These are phyloP conservation scores for Leucophora obtusa DNA, from an alignment of 2,888 invertebrate species.

Conservation along the genomic window DNA sequence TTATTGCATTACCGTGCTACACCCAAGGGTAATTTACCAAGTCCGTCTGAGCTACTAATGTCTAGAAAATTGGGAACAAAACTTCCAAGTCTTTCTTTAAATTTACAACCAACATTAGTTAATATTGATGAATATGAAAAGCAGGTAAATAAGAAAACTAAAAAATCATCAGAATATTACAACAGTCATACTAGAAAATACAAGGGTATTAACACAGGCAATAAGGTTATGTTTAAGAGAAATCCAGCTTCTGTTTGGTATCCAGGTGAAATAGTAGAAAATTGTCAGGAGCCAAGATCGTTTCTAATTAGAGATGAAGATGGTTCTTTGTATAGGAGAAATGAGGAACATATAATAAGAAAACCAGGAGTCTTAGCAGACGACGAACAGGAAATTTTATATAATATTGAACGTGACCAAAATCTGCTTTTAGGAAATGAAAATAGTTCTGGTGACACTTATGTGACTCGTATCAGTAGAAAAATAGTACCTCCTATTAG, in stretches of 20 bases:
- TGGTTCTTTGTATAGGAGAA: no score
- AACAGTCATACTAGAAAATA: conserved; percentile 2
- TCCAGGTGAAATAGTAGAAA: no score
- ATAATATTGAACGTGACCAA: no score
- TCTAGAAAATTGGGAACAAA: conserved; percentile 15
- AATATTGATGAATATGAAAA: conserved; percentile 9
- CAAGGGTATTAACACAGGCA: no score
- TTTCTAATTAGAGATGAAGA: no score
- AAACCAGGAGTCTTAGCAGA: no score
- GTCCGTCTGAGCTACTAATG: no score
- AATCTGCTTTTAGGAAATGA: no score
- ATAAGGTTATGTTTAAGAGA: conserved; percentile 14
- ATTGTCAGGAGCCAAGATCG: conserved; percentile 42
- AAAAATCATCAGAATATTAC: conserved; percentile 26
- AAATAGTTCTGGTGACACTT: conserved; percentile 8
- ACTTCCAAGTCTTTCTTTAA: conserved; percentile 16
- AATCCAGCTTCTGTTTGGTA: conserved; percentile 26
- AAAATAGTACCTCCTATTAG: conserved; percentile 20
- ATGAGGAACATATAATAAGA: no score
- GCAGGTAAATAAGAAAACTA: conserved; percentile 15
- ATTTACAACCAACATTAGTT: conserved; percentile 23
- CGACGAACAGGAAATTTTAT: no score
- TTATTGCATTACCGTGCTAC: no score
- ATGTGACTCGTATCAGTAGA: conserved; percentile 3
- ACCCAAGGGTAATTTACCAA: no score